These are phyloP conservation scores for Drosophila nannoptera DNA, from an alignment of 1,140 invertebrate genomes.

Conservation along the genomic window DNA sequence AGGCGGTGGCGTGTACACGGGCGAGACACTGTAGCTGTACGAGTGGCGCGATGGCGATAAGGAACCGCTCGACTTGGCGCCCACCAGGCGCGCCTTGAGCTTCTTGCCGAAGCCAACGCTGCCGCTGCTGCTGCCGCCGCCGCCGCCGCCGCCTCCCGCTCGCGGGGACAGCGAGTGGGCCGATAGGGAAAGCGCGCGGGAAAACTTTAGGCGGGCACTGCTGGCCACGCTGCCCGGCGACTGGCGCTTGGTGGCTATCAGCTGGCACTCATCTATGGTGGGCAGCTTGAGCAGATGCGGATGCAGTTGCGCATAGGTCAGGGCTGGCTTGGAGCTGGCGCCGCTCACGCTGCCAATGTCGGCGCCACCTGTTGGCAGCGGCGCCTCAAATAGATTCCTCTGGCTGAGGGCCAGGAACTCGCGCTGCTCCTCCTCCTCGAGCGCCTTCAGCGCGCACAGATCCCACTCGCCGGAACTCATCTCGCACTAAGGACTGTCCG, in stretches of 20 bases:
- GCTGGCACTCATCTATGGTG: constrained; percentile 70
- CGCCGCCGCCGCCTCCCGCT: constrained; percentile 21
- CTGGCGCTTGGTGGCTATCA: constrained; percentile 61
- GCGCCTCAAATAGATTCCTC: constrained; percentile 59
- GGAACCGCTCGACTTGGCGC: constrained; percentile 61
- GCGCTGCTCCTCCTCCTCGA: constrained; percentile 74
- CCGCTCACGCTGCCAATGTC: constrained; percentile 11
- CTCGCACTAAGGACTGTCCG: constrained; percentile 5
- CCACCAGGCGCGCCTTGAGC: constrained; percentile 61
- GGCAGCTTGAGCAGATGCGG: constrained; percentile 69
- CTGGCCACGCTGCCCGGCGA: constrained; percentile 33
- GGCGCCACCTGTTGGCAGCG: constrained; percentile 48
- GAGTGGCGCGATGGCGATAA: constrained; percentile 63
- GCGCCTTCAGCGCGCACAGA: constrained; percentile 74
- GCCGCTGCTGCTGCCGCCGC: constrained; percentile 23
- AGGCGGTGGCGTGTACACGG: constrained; percentile 71
- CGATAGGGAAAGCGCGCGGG: constrained; percentile 69
- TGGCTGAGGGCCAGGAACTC: constrained; percentile 74
- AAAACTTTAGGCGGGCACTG: constrained; percentile 57
- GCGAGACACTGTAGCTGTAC: constrained; percentile 69
- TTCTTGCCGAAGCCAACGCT: constrained; percentile 58
- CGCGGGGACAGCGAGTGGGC: constrained; percentile 64
- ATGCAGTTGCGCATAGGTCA: constrained; percentile 68
- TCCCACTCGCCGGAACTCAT: constrained; percentile 79
- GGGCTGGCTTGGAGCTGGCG: constrained; percentile 27